Evolutionary conservation across 2,797 vertebrate species (phyloP), one percentile per base, ranked within the genome.

Genomic region (Pangasius larnaudii): DNA sequence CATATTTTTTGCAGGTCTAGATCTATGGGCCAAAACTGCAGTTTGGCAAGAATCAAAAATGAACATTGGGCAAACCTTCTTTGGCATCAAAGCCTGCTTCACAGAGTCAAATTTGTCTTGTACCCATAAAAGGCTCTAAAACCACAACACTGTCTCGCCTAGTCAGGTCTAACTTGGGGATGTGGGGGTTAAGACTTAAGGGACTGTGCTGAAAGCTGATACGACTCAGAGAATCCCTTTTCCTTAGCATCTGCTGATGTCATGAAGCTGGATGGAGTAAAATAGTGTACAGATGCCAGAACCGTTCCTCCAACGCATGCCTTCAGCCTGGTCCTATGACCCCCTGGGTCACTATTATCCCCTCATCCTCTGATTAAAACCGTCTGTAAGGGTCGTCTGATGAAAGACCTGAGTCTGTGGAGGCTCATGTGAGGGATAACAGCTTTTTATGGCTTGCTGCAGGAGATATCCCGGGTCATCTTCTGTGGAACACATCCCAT

Each of bases 291-390:
- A 84, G 81, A 85, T 85, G 74, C 56, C 84, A 90, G 39, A 59
- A 33, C 30, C 14, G 18, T 94, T 95, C 88, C 92, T 95, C 93
- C 93, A 94, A 80, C 13, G 88, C 91, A 90, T 92, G 92, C 91
- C 94, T 90, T 87, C 92, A 86, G 22, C 24, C 88, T 92, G 92
- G 94, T 93, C 94, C 84, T 0, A 1, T 42, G 92, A 91, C 93
- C 91, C 87, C 39, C 78, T 1, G 19, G 71, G 81, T 87, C 93
- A 89, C 91, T 82, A 86, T 89, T 89, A 74, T 90, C 88, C 85
- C 87, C 88, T 84, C 51, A 91, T 91, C 89, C 81, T 74, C 86
- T 88, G 85, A 89, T 91, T 86, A 87, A 89, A 87, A 85, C 81
- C 80, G 82, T 67, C 58, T 83, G 88, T 85, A 81, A 85, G 74